phyloP scores from a whole-genome alignment of 1,140 invertebrate species.

The Oncopodura yosiiana region DNA sequence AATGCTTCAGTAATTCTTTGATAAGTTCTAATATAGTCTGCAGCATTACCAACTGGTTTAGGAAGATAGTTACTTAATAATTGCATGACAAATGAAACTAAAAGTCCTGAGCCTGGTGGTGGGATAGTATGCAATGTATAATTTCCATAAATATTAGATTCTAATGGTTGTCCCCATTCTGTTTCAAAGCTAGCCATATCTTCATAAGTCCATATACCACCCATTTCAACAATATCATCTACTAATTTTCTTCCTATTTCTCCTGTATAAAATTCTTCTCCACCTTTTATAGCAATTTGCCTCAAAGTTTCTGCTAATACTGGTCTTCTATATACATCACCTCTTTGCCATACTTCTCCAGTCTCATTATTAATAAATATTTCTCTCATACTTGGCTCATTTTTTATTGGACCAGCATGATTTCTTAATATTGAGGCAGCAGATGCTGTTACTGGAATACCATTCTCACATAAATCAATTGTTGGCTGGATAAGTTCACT shows the following conservation, averaged over 20 bases:
- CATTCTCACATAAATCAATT: conserved; percentile 38
- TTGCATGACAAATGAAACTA: conserved; percentile 71
- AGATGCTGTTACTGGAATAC: conserved; percentile 36
- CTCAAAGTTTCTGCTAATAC: conserved; percentile 62
- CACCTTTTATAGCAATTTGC: conserved; percentile 53
- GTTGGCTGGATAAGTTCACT: conserved; percentile 39
- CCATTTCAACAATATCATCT: conserved; percentile 55
- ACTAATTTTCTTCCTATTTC: conserved; percentile 53
- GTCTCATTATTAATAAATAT: conserved; percentile 57
- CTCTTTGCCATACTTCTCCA: conserved; percentile 51
- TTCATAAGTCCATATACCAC: conserved; percentile 64
- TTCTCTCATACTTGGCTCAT: conserved; percentile 43
- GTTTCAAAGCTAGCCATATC: conserved; percentile 59
- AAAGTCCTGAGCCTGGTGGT: conserved; percentile 66
- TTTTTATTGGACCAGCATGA: conserved; percentile 9
- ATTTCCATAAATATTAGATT: conserved; percentile 47
- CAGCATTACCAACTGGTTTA: background rate
- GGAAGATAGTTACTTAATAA: conserved; percentile 66
- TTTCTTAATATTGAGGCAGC: conserved; percentile 29
- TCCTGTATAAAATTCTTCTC: conserved; percentile 59
- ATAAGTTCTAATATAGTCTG: conserved; percentile 43
- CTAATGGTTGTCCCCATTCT: conserved; percentile 54
- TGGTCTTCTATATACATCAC: conserved; percentile 58
- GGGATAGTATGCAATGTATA: conserved; percentile 59
- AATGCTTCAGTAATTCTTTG: conserved; percentile 82